A percentile compares a stretch with the other conserved stretches of the same genome.
Evolutionary conservation across 1,140 invertebrate species (phyloP).

Genomic region (Pinna nobilis): DNA sequence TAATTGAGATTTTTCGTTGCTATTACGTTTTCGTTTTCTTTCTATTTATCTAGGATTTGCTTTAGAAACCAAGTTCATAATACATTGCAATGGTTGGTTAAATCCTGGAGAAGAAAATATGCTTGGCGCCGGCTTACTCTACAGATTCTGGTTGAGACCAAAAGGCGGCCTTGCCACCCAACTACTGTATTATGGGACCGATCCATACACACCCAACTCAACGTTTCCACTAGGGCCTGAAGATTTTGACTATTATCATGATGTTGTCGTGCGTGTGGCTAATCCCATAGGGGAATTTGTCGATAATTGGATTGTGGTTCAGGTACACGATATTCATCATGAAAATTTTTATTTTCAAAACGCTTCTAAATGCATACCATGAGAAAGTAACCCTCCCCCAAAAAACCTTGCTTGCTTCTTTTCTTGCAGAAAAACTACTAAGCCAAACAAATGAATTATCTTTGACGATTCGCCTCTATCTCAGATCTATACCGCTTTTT

Average conservation of each 20-base stretch:
- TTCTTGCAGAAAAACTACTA: too few species aligned
- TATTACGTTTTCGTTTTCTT: background rate
- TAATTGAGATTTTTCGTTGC: background rate
- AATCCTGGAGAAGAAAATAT: constrained; percentile 58
- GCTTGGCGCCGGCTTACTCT: constrained; percentile 52
- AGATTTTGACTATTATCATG: constrained; percentile 45
- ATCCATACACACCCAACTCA: constrained; percentile 54
- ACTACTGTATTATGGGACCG: constrained; percentile 61
- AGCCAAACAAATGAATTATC: too few species aligned
- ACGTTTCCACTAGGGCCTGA: constrained; percentile 54
- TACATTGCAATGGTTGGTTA: constrained; percentile 56
- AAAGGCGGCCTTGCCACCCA: constrained; percentile 45
- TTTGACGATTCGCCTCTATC: too few species aligned
- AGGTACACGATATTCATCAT: too few species aligned
- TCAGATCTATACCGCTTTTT: too few species aligned
- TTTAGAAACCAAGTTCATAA: constrained; percentile 52
- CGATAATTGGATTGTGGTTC: constrained; percentile 45
- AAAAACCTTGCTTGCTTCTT: too few species aligned
- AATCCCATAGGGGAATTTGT: constrained; percentile 63
- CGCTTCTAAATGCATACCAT: too few species aligned
- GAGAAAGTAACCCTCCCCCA: too few species aligned
- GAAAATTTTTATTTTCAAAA: too few species aligned
- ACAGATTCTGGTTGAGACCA: constrained; percentile 56
- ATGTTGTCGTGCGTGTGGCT: constrained; percentile 55
- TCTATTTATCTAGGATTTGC: constrained; percentile 49